phyloP scores from a whole-genome alignment of 1,140 invertebrate species.

The Caenorhabditis latens region DNA sequence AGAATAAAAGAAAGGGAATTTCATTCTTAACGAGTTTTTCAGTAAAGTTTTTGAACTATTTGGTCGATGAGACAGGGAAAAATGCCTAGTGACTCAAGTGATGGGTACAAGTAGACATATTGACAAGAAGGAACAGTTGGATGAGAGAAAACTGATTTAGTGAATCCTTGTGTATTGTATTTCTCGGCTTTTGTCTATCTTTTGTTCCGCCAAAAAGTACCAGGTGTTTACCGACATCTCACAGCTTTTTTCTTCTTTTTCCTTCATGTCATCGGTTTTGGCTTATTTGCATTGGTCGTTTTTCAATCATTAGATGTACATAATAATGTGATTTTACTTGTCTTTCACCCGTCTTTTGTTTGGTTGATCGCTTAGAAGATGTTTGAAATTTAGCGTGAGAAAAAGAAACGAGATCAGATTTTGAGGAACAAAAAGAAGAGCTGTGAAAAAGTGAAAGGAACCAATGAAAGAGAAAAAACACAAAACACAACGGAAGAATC shows the following conservation, averaged over 20 bases:
- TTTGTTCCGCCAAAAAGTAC: slow-evolving; percentile 46
- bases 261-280: slow-evolving; percentile 17
- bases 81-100: background rate
- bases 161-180: slow-evolving; percentile 23
- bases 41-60: background rate
- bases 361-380: slow-evolving; percentile 54
- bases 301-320: slow-evolving; percentile 51
- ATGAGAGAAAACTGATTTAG: slow-evolving; percentile 4
- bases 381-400: slow-evolving; percentile 55
- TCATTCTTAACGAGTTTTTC: no score
- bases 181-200: slow-evolving; percentile 45
- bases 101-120: background rate
- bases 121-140: slow-evolving; percentile 15
- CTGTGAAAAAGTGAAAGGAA: background rate
- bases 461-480: background rate
- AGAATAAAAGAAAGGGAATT: no score
- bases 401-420: slow-evolving; percentile 42
- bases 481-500: background rate
- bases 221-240: slow-evolving; percentile 47
- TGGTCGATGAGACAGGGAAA: background rate
- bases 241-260: slow-evolving; percentile 26
- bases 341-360: slow-evolving; percentile 9
- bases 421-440: background rate
- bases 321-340: slow-evolving; percentile 53
- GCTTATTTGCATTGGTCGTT: slow-evolving; percentile 17